These are phyloP conservation scores for Sceloporus undulatus DNA, from an alignment of 2,113 vertebrate genomes.

Conservation along the genomic window DNA sequence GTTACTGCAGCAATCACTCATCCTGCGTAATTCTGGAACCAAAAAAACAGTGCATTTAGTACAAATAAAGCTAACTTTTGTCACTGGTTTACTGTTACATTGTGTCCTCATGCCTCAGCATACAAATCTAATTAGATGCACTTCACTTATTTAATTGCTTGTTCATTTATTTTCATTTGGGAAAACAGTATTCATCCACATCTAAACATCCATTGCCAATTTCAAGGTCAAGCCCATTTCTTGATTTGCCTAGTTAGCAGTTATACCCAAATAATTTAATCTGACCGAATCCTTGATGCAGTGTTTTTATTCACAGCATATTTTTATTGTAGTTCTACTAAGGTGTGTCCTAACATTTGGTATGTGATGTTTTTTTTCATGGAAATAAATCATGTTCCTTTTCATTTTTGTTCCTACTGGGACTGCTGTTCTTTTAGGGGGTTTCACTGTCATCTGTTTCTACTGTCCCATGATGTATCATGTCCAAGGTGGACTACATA, in stretches of 20 bases:
- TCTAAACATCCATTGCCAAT: conserved; percentile 5
- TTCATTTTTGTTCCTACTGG: background rate
- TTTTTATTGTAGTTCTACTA: background rate
- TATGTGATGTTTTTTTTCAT: background rate
- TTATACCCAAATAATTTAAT: background rate
- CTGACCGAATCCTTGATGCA: background rate
- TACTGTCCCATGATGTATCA: too few relatives aligned
- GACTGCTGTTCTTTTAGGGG: background rate
- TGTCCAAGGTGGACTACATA: too few relatives aligned
- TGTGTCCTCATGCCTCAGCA: background rate
- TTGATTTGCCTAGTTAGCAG: conserved; percentile 22
- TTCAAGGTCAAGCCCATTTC: conserved; percentile 30
- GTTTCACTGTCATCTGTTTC: background rate
- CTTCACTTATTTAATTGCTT: conserved; percentile 21
- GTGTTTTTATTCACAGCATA: background rate
- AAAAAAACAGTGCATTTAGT: conserved; percentile 17
- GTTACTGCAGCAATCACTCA: conserved; percentile 40
- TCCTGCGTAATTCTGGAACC: background rate
- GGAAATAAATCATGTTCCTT: background rate
- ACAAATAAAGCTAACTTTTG: background rate
- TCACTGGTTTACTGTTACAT: background rate
- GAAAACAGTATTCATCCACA: background rate
- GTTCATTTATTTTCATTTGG: conserved; percentile 14
- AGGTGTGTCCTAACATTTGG: background rate
- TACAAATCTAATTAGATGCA: conserved; percentile 33